phyloP scores from a whole-genome alignment of 2,888 invertebrate genomes.

The Papilio elwesi region DNA sequence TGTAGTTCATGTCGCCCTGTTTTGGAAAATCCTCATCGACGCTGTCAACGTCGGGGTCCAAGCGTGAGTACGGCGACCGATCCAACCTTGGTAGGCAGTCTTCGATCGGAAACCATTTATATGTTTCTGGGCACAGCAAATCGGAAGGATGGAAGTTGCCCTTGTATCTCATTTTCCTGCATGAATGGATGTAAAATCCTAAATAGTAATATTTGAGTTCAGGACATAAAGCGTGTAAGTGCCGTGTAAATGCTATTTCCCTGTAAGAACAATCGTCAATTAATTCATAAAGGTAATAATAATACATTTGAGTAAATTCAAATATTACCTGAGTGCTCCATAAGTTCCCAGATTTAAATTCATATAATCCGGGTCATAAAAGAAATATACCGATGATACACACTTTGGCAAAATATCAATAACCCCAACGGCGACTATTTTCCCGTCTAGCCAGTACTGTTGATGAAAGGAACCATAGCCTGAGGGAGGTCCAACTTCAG shows the following conservation, averaged over 20 bases:
- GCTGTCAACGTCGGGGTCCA: conserved; percentile 86
- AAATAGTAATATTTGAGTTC: conserved; percentile 96
- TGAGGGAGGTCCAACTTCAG: conserved; percentile 77
- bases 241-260: conserved; percentile 92
- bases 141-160: conserved; percentile 94
- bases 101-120: conserved; percentile 91
- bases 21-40: conserved; percentile 85
- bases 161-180: conserved; percentile 99
- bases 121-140: conserved; percentile 96
- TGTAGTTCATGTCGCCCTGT: conserved; percentile 85
- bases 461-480: conserved; percentile 98
- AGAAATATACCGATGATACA: conserved; percentile 98
- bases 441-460: conserved; percentile 96
- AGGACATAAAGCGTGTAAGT: conserved; percentile 85
- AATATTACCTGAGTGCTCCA: conserved; percentile 92
- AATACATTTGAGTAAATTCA: background rate
- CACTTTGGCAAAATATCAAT: conserved; percentile 97
- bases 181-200: conserved; percentile 99
- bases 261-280: conserved; percentile 76
- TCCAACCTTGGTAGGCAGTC: conserved; percentile 89
- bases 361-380: conserved; percentile 97
- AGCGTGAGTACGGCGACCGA: conserved; percentile 87
- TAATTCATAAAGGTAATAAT: background rate
- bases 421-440: conserved; percentile 97
- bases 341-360: conserved; percentile 96